phyloP scores from a whole-genome alignment of 2,113 vertebrate genomes.

The Oreamnos americanus region DNA sequence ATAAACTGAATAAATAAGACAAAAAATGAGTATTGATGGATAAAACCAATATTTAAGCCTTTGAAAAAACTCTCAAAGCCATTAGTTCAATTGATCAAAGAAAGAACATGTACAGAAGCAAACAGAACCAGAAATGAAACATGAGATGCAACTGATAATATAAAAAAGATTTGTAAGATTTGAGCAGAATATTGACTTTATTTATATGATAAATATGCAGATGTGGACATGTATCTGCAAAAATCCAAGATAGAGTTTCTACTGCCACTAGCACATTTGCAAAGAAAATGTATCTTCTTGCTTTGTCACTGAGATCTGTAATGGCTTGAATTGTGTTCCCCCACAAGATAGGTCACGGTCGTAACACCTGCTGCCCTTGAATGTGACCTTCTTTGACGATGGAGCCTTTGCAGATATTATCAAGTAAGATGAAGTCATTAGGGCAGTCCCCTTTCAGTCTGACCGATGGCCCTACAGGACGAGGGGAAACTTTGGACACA shows the following conservation, averaged over 20 bases:
- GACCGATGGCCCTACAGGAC: neutral
- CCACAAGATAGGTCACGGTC: neutral
- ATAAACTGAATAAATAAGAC: constrained; percentile 32
- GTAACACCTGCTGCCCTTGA: neutral
- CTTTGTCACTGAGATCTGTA: neutral
- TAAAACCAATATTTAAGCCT: constrained; percentile 54
- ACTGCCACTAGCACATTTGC: neutral
- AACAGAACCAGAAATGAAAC: constrained; percentile 26
- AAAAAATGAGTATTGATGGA: constrained; percentile 33
- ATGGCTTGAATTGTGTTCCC: neutral
- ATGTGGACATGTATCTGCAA: neutral
- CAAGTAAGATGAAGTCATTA: neutral
- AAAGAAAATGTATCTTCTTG: neutral
- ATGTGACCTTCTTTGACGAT: neutral
- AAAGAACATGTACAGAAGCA: constrained; percentile 24
- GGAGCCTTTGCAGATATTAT: neutral
- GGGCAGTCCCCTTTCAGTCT: neutral
- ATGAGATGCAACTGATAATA: neutral
- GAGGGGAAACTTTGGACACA: neutral
- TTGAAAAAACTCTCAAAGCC: constrained; percentile 42
- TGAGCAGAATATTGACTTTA: neutral
- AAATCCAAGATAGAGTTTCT: neutral
- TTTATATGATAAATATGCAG: neutral
- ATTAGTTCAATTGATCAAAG: constrained; percentile 51
- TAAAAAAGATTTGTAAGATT: neutral